Evolutionary conservation across 1,140 invertebrate genomes (phyloP).

Genomic region (Bicyclus anynana): DNA sequence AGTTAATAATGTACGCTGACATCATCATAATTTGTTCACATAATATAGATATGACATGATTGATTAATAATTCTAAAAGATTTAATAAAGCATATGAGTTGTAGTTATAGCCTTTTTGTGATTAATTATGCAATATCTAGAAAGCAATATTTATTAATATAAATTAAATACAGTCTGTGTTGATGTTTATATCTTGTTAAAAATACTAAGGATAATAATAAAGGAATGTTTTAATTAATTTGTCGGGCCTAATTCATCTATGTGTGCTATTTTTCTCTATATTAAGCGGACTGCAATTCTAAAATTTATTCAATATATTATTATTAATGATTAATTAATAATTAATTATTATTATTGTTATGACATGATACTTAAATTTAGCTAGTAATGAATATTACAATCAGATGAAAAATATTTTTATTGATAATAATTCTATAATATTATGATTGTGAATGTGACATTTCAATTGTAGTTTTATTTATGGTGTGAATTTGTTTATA

Average conservation of each 20-base stretch:
- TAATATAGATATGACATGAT: too few species aligned
- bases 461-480: conserved; percentile 50
- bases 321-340: too few species aligned
- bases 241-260: background rate
- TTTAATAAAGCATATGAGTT: too few species aligned
- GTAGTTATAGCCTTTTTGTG: too few species aligned
- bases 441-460: conserved; percentile 21
- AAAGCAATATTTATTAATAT: background rate
- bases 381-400: conserved; percentile 16
- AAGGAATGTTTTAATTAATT: too few species aligned
- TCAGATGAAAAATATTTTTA: conserved; percentile 19
- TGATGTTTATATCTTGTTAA: background rate
- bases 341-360: conserved; percentile 8
- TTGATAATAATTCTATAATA: conserved; percentile 24
- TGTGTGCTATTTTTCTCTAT: background rate
- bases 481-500: conserved; percentile 58
- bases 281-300: background rate
- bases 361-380: conserved; percentile 32
- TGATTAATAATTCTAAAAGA: too few species aligned
- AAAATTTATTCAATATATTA: too few species aligned
- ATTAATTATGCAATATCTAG: too few species aligned
- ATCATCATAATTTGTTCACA: too few species aligned
- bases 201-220: too few species aligned
- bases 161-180: too few species aligned
- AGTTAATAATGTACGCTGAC: too few species aligned